Conservation (phyloP, 2,113 vertebrate species). For the Sarotherodon lohbergeri region DNA sequence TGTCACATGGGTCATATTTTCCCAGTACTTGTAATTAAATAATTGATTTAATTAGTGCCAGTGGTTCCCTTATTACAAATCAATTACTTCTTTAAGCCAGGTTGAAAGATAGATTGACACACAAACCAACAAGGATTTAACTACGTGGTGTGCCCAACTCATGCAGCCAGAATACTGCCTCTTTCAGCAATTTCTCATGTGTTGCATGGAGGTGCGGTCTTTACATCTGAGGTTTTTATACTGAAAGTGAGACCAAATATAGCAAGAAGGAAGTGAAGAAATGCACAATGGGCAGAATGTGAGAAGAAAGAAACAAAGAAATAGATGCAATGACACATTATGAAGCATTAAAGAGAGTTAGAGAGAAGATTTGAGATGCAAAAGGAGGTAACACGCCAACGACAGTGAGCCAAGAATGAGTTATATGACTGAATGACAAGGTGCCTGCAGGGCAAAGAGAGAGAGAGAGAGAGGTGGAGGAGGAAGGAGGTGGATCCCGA, state of each 20-base stretch:
- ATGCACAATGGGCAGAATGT: background rate
- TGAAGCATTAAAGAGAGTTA: background rate
- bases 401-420: conserved; percentile 26
- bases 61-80: background rate
- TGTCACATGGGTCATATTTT: background rate
- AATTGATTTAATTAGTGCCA: background rate
- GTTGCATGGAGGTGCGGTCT: background rate
- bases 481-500: conserved; percentile 47
- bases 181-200: background rate
- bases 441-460: conserved; percentile 32
- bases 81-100: background rate
- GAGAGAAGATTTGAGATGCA: background rate
- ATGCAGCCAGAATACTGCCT: background rate
- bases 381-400: conserved; percentile 8
- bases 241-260: background rate
- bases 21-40: background rate
- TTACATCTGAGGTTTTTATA: background rate
- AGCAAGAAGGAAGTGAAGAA: background rate
- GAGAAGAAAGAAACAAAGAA: background rate
- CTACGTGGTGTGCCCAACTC: background rate
- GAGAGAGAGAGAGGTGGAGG: background rate
- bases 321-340: background rate
- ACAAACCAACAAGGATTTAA: background rate
- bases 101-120: background rate
- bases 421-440: conserved; percentile 52